These are phyloP conservation scores for Penaeus indicus DNA, from an alignment of 1,140 invertebrate species.

Conservation along the genomic window DNA sequence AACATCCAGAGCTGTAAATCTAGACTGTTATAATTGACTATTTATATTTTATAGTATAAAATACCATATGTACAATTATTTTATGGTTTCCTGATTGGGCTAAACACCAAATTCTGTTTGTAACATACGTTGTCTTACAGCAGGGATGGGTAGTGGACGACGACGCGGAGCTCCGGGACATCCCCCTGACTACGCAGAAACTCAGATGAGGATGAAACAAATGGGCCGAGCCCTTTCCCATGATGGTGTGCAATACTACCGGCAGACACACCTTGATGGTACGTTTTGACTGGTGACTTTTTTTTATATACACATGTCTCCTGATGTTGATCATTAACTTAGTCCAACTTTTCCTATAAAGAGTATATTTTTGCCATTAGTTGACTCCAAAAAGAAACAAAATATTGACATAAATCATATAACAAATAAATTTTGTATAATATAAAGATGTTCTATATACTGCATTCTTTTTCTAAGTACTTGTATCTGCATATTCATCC, in stretches of 20 bases:
- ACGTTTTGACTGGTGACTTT: neutral
- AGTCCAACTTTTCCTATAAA: neutral
- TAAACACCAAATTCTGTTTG: neutral
- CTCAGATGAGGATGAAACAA: constrained; percentile 83
- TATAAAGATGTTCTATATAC: too few relatives aligned
- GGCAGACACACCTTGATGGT: constrained; percentile 78
- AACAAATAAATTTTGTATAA: constrained; percentile 1
- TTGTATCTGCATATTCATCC: constrained; percentile 57
- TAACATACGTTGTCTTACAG: constrained; percentile 6
- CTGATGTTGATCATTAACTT: neutral
- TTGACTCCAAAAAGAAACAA: neutral
- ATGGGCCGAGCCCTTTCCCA: constrained; percentile 87
- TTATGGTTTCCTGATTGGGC: neutral
- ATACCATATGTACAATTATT: neutral
- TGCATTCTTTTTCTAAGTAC: neutral
- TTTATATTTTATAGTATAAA: neutral
- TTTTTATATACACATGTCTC: neutral
- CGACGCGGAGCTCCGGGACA: constrained; percentile 65
- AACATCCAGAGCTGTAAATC: neutral
- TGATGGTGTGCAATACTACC: constrained; percentile 82
- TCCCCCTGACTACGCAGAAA: constrained; percentile 82
- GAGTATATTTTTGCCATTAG: neutral
- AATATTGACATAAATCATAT: neutral
- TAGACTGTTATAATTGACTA: neutral
- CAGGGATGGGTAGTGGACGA: constrained; percentile 55